Evolutionary conservation across 2,113 vertebrate species (phyloP), one percentile per base, ranked within the genome.

Genomic region (Pachyramphus minor): DNA sequence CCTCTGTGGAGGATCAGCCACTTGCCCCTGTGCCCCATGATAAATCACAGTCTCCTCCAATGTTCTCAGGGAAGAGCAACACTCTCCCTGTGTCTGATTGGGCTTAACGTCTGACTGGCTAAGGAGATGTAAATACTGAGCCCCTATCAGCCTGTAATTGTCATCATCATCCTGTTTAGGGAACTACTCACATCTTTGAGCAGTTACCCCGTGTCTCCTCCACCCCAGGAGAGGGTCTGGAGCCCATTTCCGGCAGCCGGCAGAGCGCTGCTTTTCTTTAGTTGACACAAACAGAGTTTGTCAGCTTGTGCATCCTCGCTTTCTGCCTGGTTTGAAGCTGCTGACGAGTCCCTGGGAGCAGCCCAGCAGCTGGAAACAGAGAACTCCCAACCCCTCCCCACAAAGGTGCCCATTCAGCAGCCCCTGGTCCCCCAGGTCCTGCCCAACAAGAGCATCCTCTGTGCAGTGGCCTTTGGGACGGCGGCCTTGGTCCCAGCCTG

Each of bases 251-350:
- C 85, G 39, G 93, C 96, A 93, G 91, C 93, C 86, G 50, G 85
- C 91, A 91, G 93, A 41, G 92, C 95, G 47, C 96, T 93, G 95
- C 58, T 93, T 95, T 87, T 12, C 87, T 87, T 90, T 85, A 41
- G 44, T 41, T 97, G 97, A 97, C 97, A 93, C 96, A 97, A 97
- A 96, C 91, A 85, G 88, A 85, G 75, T 97, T 97, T 98, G 96
- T 96, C 98, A 97, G 97, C 93, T 86, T 95, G 93, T 96, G 96
- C 96, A 96, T 97, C 96, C 95, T 91, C 79, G 4, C 75, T 59
- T 93, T 95, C 93, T 94, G 93, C 96, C 84, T 45, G 71, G 72
- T 89, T 93, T 82, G 27, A 87, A 59, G 42, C 21, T 47, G 37
- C 72, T 87, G 85, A 47, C 1, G 64, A 71, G 35, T 58, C 88